A percentile compares a stretch with the other conserved stretches of the same genome.
phyloP scores from a whole-genome alignment of 2,888 invertebrate genomes.

The Himalopsyche tibetana region DNA sequence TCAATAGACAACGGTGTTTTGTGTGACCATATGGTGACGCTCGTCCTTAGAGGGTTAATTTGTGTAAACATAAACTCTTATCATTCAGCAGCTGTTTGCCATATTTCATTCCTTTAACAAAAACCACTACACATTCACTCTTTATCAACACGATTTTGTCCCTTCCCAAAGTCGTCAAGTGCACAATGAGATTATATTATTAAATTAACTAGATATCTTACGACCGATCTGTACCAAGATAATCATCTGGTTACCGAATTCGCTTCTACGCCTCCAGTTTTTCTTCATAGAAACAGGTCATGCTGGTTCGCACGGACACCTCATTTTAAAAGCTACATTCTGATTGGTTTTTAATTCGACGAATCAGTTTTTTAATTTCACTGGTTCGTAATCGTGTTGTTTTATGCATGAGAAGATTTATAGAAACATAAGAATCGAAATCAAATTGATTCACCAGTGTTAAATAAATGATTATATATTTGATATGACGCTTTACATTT shows the following conservation, averaged over 20 bases:
- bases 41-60: too few species aligned
- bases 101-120: background rate
- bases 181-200: background rate
- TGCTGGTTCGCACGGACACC: background rate
- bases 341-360: background rate
- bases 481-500: too few species aligned
- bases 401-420: too few species aligned
- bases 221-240: background rate
- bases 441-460: too few species aligned
- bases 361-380: background rate
- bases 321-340: background rate
- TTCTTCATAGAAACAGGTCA: background rate
- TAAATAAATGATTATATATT: too few species aligned
- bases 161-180: background rate
- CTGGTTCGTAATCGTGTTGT: background rate
- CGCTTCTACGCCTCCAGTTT: conserved; percentile 9
- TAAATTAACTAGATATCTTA: conserved; percentile 22
- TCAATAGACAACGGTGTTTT: too few species aligned
- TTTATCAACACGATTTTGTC: background rate
- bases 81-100: background rate
- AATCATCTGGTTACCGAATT: conserved; percentile 9
- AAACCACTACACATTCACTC: background rate
- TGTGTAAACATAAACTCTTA: background rate
- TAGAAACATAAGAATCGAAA: too few species aligned
- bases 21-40: too few species aligned